Percentiles rank a stretch among this genome's conserved stretches.
Conservation (phyloP, 2,888 invertebrate genomes). For the Mycalesis mineus region DNA sequence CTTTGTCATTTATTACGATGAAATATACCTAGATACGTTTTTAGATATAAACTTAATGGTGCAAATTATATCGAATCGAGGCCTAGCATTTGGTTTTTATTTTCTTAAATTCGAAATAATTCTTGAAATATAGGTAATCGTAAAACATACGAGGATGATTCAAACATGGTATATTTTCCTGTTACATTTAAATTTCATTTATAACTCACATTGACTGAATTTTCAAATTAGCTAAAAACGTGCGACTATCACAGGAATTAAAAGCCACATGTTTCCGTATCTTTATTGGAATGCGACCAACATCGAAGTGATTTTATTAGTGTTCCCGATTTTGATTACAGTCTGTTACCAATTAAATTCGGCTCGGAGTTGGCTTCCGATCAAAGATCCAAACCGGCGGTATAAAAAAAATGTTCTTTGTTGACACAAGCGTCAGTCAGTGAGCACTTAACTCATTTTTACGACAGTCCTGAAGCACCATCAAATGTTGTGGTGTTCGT, state of each 20-base stretch:
- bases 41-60: too few species aligned
- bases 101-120: too few species aligned
- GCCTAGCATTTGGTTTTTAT: too few species aligned
- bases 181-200: too few species aligned
- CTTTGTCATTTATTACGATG: too few species aligned
- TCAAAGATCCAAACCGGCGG: slow-evolving; percentile 45
- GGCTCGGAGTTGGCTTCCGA: slow-evolving; percentile 51
- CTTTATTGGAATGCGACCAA: slow-evolving; percentile 17
- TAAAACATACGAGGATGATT: too few species aligned
- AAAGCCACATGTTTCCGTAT: slow-evolving; percentile 5
- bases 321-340: slow-evolving; percentile 18
- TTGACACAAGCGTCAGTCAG: slow-evolving; percentile 45
- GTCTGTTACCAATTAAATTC: slow-evolving; percentile 44
- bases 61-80: too few species aligned
- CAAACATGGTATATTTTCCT: too few species aligned
- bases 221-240: slow-evolving; percentile 1
- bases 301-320: slow-evolving; percentile 17
- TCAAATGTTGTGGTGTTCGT: slow-evolving; percentile 13
- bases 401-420: slow-evolving; percentile 42
- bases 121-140: too few species aligned
- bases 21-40: too few species aligned
- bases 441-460: slow-evolving; percentile 34
- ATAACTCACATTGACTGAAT: not conserved
- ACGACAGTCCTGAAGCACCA: slow-evolving; percentile 13
- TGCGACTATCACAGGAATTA: not conserved